Base-by-base conservation (phyloP, 2,888 invertebrate species). In the Athalia circularis region DNA sequence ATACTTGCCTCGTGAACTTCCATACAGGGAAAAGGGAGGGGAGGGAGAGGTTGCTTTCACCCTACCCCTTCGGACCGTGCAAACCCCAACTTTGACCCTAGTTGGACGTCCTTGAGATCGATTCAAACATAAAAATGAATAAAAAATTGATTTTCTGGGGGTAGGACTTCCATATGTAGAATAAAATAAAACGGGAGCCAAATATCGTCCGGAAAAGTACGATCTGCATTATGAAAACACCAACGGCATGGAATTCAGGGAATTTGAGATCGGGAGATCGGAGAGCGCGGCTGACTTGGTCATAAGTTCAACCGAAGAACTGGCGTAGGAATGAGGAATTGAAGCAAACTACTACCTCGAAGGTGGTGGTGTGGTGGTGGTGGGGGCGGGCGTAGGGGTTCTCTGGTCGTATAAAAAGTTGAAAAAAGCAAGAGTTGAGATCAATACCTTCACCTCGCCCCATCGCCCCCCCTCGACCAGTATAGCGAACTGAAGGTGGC, bases 381-480 rank as follows among this genome's bases (percentile, higher is more conserved):
- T 2, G 29, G 29, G 5, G 75, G 75, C 29, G 83, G 80, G 82
- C 77, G 80, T 83, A 83, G 84, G 85, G 87, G 86, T 87, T 87
- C 87, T 85, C 76, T 79, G 78, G 86, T 84, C 83, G 88, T 87
- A 89, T 89, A 90, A 89, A 89, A 90, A 89, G 88, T 89, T 88
- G 86, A 90, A 89, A 89, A 89, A 90, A 88, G 88, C 88, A 89
- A 89, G 89, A 90, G 90, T 88, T 88, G 86, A 88, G 90, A 90
- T 90, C 90, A 90, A 90, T 90, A 90, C 89, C 88, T 88, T 86
- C 88, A 86, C 87, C 87, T 85, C 79, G 81, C 82, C 81, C 81
- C 64, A 59, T 43, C 48, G 50, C 83, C 80, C 79, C 81, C 82
- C 83, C 82, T 81, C 79, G 79, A 76, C 79, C 84, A 83, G 82